phyloP scores from a whole-genome alignment of 1,140 invertebrate genomes.

The Cepaea nemoralis region DNA sequence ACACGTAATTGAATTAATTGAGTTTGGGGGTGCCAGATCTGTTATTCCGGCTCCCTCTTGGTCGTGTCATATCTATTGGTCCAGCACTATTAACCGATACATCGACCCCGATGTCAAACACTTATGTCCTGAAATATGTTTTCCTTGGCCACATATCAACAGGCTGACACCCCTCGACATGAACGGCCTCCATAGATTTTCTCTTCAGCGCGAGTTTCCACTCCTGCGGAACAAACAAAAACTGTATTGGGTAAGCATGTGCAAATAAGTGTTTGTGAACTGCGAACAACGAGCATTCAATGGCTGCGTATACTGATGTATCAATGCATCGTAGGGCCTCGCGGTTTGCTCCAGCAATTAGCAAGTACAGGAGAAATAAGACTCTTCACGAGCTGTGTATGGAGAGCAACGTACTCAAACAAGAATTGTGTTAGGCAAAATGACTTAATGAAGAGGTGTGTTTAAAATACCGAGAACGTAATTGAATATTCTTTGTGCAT shows the following conservation, averaged over 20 bases:
- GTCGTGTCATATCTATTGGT: constrained; percentile 31
- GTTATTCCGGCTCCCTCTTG: constrained; percentile 35
- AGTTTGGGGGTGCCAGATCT: constrained; percentile 24
- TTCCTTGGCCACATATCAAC: constrained; percentile 34
- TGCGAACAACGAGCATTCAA: constrained; percentile 6
- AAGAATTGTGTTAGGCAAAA: neutral
- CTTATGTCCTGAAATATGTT: constrained; percentile 37
- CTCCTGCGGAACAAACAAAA: constrained; percentile 29
- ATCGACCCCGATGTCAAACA: constrained; percentile 35
- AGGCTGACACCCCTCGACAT: constrained; percentile 37
- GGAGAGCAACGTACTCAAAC: constrained; percentile 16
- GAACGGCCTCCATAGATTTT: constrained; percentile 33
- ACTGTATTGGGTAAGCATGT: constrained; percentile 35
- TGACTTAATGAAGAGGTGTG: neutral
- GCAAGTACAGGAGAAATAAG: constrained; percentile 2
- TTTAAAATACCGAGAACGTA: neutral
- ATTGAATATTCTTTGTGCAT: too few species aligned
- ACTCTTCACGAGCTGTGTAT: neutral
- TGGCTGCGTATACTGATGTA: constrained; percentile 23
- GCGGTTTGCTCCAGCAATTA: constrained; percentile 27
- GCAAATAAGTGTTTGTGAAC: constrained; percentile 35
- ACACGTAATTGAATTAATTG: constrained; percentile 37
- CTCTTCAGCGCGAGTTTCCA: constrained; percentile 15
- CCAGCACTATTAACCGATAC: constrained; percentile 27
- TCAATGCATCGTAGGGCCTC: neutral